Evolutionary conservation across 2,888 invertebrate genomes (phyloP).

Genomic region (Dolomedes plantarius): DNA sequence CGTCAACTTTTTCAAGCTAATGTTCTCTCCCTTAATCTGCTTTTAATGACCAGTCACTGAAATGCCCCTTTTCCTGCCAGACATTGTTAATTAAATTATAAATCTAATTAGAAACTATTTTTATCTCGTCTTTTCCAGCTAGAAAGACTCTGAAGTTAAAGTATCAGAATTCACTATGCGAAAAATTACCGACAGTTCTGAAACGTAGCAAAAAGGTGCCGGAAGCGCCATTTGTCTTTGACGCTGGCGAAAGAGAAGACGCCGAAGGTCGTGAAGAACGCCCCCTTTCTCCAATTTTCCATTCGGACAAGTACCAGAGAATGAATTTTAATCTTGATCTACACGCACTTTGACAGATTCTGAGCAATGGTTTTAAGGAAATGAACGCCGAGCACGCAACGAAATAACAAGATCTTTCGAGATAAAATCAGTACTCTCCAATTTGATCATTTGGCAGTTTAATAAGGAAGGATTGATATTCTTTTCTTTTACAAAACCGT

Average conservation of each 20-base stretch:
- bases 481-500: too few species aligned
- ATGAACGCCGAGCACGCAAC: not conserved
- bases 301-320: constrained; percentile 8
- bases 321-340: constrained; percentile 28
- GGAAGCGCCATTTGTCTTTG: not conserved
- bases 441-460: not conserved
- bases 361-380: constrained; percentile 8
- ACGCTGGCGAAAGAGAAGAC: not conserved
- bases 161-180: not conserved
- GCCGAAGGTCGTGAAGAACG: constrained; percentile 24
- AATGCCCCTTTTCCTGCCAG: too few species aligned
- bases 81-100: too few species aligned
- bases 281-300: constrained; percentile 15
- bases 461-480: not conserved
- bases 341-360: constrained; percentile 34
- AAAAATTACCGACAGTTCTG: not conserved
- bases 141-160: not conserved
- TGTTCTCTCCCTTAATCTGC: too few species aligned
- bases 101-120: too few species aligned
- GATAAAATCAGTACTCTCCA: not conserved
- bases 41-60: too few species aligned
- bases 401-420: not conserved
- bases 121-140: too few species aligned
- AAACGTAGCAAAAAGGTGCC: not conserved
- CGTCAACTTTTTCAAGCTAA: too few species aligned